Base-by-base conservation (phyloP, 2,888 invertebrate species). In the Halocaridina rubra region DNA sequence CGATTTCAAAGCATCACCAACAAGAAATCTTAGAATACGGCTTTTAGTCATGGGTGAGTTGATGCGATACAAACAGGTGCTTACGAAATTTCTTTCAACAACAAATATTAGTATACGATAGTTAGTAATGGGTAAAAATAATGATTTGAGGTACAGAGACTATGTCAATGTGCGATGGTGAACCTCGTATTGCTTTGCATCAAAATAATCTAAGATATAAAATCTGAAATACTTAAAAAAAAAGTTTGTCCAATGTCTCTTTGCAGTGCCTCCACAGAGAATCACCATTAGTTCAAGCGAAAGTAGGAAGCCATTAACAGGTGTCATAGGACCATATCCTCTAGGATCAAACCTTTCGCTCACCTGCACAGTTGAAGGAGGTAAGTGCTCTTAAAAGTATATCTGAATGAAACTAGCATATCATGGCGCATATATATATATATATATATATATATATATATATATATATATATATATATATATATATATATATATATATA, bases 1-100 rank as follows among this genome's bases (percentile, higher is more conserved):
- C n/a, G 85, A 85, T 29, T 85, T 85, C 46, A 33, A 59, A 16
- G 29, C 71, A 19, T 85, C 85, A 19, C 85, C 85, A 3, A 85
- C 85, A n/a, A 76, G 85, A 46, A 85, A 85, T 46, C 61, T 76
- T 0, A 75, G 76, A 32, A 71, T 85, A 32, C 46, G 64, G 22
- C 81, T 85, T 19, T 30, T 32, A 0, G 81, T 85, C n/a, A 69
- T 81, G 32, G 85, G 85, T 85, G 57, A 69, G 78, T 59, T n/a
- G n/a, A n/a, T n/a, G n/a, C n/a, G n/a, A n/a, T n/a, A n/a, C n/a
- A n/a, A n/a, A n/a, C n/a, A n/a, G n/a, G n/a, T n/a, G n/a, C n/a
- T n/a, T n/a, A n/a, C n/a, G n/a, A n/a, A n/a, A n/a, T n/a, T n/a
- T n/a, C n/a, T n/a, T n/a, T n/a, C n/a, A n/a, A n/a, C n/a, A n/a